phyloP scores from a whole-genome alignment of 2,113 vertebrate genomes.

The Apodemus speciosus region DNA sequence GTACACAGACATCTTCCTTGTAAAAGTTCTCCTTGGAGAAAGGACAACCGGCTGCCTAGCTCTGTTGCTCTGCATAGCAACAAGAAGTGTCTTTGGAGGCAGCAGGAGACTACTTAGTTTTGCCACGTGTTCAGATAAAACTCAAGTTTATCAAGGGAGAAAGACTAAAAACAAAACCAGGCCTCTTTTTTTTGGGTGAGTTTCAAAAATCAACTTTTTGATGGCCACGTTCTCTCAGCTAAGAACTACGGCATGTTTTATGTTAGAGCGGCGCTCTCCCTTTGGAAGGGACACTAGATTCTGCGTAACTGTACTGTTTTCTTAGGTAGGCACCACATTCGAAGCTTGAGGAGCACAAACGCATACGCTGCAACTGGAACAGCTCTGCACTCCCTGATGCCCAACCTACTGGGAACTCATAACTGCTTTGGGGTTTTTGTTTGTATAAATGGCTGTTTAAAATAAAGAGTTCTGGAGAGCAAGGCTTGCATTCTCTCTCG shows the following conservation, averaged over 20 bases:
- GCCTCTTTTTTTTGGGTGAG: not conserved
- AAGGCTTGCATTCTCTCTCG: not conserved
- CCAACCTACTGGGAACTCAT: not conserved
- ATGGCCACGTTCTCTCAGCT: not conserved
- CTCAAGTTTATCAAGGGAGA: not conserved
- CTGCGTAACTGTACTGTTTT: not conserved
- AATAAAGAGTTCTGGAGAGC: not conserved
- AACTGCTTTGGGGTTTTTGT: not conserved
- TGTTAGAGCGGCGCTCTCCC: not conserved
- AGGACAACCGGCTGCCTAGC: not conserved
- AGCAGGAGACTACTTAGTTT: not conserved
- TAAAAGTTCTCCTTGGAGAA: not conserved
- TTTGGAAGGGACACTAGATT: slow-evolving; percentile 6
- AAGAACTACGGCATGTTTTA: not conserved
- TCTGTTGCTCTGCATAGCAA: not conserved
- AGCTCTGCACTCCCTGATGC: not conserved
- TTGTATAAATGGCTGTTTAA: not conserved
- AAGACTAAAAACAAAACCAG: not conserved
- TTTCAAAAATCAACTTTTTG: not conserved
- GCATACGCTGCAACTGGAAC: not conserved
- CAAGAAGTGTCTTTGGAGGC: slow-evolving; percentile 22
- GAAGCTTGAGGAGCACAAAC: not conserved
- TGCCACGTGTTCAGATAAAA: not conserved
- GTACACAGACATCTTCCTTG: too few relatives aligned
- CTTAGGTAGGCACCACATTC: not conserved